Conservation (phyloP, 2,797 vertebrate genomes). For the Mycteria americana region DNA sequence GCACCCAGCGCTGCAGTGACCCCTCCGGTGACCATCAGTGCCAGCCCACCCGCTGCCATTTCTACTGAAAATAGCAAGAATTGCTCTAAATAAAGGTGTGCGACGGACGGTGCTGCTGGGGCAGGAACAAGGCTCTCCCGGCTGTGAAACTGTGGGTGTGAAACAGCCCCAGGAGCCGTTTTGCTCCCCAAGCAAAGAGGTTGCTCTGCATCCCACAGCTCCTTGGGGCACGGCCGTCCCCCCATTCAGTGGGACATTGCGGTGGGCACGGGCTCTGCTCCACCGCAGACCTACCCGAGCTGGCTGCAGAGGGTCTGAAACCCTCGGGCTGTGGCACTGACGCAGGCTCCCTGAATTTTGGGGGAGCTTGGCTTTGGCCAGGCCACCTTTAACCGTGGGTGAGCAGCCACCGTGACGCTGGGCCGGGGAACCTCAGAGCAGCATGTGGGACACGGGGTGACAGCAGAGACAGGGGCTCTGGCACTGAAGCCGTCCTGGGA, state of each 20-base stretch:
- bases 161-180: not conserved
- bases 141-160: not conserved
- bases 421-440: not conserved
- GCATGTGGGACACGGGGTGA: not conserved
- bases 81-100: not conserved
- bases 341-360: too few relatives aligned
- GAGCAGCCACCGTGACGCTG: not conserved
- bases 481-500: not conserved
- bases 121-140: fast-evolving
- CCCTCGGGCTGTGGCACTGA: not conserved
- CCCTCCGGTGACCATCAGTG: not conserved
- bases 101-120: not conserved
- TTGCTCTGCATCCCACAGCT: not conserved
- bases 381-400: not conserved
- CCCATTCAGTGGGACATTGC: not conserved
- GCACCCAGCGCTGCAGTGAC: not conserved
- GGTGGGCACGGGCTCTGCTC: not conserved
- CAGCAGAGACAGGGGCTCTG: fast-evolving
- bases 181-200: not conserved
- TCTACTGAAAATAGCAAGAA: not conserved
- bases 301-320: not conserved
- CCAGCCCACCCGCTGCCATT: not conserved
- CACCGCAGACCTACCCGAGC: not conserved
- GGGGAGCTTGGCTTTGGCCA: not conserved
- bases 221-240: fast-evolving